Conservation (phyloP, 1,140 invertebrate species). For the Belonocnema kinseyi region DNA sequence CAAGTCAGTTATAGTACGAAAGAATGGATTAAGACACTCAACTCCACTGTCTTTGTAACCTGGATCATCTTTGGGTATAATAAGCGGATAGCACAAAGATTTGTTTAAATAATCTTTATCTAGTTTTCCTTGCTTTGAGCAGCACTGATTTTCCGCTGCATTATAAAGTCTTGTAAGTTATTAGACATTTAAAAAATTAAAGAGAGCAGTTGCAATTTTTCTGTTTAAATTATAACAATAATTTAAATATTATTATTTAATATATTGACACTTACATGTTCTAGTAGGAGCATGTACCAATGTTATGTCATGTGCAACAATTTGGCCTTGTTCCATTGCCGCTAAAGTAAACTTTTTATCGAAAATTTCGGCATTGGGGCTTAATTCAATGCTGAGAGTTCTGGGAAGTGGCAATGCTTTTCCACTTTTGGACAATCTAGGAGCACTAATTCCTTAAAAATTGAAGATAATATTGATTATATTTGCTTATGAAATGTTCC, state of each 20-base stretch:
- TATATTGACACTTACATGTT: not conserved
- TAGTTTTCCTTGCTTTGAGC: slow-evolving; percentile 79
- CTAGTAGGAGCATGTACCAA: not conserved
- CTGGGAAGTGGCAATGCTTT: slow-evolving; percentile 82
- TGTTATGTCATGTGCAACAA: slow-evolving; percentile 85
- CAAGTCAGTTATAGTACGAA: slow-evolving; percentile 75
- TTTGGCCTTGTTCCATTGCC: slow-evolving; percentile 91
- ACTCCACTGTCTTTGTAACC: slow-evolving; percentile 82
- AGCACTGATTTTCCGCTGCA: slow-evolving; percentile 74
- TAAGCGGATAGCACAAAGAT: slow-evolving; percentile 88
- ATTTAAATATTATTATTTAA: not conserved
- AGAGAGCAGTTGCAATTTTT: not conserved
- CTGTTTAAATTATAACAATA: not conserved
- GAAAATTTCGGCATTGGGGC: slow-evolving; percentile 79
- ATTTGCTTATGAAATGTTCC: no score
- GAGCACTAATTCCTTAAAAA: slow-evolving; percentile 73
- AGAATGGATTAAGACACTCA: slow-evolving; percentile 87
- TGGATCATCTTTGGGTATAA: slow-evolving; percentile 88
- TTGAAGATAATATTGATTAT: no score
- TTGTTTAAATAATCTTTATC: slow-evolving; percentile 53
- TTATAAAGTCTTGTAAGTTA: not conserved
- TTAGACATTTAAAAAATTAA: not conserved
- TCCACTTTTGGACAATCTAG: slow-evolving; percentile 79
- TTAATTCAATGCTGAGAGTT: slow-evolving; percentile 81
- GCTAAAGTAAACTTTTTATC: slow-evolving; percentile 84